These are phyloP conservation scores for Laticauda laticaudata DNA, from an alignment of 2,113 vertebrate species.

Conservation along the genomic window DNA sequence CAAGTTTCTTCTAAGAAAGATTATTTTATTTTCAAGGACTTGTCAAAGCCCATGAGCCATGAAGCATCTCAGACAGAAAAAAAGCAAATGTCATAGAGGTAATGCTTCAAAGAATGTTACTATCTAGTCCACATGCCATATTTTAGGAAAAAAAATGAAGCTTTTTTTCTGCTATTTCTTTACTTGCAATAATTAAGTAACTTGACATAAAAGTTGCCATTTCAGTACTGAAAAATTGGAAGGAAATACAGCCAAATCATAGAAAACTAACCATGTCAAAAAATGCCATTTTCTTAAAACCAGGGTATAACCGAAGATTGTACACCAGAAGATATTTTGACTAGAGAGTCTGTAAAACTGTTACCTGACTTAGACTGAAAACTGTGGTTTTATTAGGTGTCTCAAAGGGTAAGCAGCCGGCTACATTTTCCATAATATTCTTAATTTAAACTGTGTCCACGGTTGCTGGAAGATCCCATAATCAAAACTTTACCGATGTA, in stretches of 20 bases:
- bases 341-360: background rate
- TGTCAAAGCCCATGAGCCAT: background rate
- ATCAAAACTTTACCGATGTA: background rate
- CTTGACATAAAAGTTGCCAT: background rate
- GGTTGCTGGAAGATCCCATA: background rate
- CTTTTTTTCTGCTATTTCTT: background rate
- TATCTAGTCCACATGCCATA: background rate
- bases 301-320: background rate
- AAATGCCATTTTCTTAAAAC: background rate
- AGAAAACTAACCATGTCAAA: background rate
- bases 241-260: background rate
- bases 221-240: background rate
- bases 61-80: background rate
- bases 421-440: background rate
- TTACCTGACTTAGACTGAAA: background rate
- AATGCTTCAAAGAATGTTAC: slow-evolving; percentile 3
- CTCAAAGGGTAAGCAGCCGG: background rate
- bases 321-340: accelerated
- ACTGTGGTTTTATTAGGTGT: background rate
- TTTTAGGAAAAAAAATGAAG: background rate
- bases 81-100: background rate
- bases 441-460: background rate
- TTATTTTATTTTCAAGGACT: slow-evolving; percentile 8
- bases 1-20: slow-evolving; percentile 12
- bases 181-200: background rate